A percentile compares a stretch with the other conserved stretches of the same genome.
These are phyloP conservation scores for Drosophila paranaensis DNA, from an alignment of 2,888 invertebrate genomes.

Conservation along the genomic window DNA sequence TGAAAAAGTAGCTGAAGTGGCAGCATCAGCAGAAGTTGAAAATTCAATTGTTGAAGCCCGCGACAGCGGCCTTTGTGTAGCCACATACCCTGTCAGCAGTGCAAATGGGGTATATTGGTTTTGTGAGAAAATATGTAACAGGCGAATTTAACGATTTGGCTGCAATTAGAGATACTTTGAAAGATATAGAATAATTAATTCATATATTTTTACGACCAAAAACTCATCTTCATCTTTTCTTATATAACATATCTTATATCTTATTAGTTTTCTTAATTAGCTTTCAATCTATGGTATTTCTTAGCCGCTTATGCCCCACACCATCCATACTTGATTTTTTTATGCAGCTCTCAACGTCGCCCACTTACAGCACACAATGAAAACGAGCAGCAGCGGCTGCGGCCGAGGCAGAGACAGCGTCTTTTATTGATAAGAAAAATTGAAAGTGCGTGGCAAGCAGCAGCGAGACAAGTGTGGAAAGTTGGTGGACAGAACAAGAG, in stretches of 20 bases:
- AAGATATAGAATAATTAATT: no score
- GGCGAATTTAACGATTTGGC: no score
- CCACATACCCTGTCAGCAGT: background rate
- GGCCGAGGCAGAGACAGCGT: constrained; percentile 9
- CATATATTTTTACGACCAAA: no score
- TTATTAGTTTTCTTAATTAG: background rate
- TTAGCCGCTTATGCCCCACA: background rate
- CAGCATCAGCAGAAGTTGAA: constrained; percentile 62
- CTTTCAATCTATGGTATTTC: background rate
- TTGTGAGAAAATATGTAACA: background rate
- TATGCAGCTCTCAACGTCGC: constrained; percentile 36
- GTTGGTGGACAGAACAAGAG: background rate
- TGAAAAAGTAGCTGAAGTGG: constrained; percentile 63
- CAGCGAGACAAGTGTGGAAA: constrained; percentile 26
- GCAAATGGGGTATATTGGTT: background rate
- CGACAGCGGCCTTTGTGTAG: constrained; percentile 47
- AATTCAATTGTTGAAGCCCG: constrained; percentile 68
- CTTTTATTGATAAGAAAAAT: constrained; percentile 75
- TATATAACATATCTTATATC: no score
- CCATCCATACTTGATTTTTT: background rate
- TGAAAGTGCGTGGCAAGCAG: constrained; percentile 66
- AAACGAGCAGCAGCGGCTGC: constrained; percentile 14
- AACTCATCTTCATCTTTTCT: no score
- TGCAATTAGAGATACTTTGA: background rate
- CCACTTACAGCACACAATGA: constrained; percentile 67